These are phyloP conservation scores for Pararge aegeria DNA, from an alignment of 1,140 invertebrate genomes.

Conservation along the genomic window DNA sequence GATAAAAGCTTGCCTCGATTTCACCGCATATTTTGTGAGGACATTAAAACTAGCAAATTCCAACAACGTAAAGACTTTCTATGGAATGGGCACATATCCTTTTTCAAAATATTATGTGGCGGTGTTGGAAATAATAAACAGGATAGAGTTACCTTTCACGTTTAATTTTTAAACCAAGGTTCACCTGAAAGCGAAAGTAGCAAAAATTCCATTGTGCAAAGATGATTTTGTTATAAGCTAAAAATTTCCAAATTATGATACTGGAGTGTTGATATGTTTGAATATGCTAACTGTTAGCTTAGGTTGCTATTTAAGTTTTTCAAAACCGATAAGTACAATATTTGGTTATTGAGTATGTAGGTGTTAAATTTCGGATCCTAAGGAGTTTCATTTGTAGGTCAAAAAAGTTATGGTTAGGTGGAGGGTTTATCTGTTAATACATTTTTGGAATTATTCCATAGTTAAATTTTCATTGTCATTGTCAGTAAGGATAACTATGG, in stretches of 20 bases:
- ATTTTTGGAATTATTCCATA: no score
- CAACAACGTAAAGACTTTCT: slow-evolving; percentile 3
- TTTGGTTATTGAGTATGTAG: no score
- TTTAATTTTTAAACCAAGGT: neutral
- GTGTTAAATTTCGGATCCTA: no score
- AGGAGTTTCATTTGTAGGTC: no score
- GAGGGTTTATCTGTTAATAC: no score
- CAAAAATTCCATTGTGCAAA: neutral
- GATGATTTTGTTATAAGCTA: neutral
- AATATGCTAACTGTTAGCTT: neutral
- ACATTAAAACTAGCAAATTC: slow-evolving; percentile 9
- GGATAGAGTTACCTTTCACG: slow-evolving; percentile 1
- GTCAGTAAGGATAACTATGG: no score
- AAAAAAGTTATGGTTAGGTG: no score
- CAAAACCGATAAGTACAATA: no score
- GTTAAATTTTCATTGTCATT: no score
- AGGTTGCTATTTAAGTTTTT: no score
- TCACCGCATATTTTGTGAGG: slow-evolving; percentile 3
- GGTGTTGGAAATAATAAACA: slow-evolving; percentile 1
- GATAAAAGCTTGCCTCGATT: neutral
- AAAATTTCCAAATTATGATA: neutral
- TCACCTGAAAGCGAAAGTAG: neutral
- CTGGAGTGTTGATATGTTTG: neutral
- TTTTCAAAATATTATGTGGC: slow-evolving; percentile 3
- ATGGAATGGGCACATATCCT: slow-evolving; percentile 3